These are phyloP conservation scores for Pachypanchax playfairii DNA, from an alignment of 2,113 vertebrate species.

Conservation along the genomic window DNA sequence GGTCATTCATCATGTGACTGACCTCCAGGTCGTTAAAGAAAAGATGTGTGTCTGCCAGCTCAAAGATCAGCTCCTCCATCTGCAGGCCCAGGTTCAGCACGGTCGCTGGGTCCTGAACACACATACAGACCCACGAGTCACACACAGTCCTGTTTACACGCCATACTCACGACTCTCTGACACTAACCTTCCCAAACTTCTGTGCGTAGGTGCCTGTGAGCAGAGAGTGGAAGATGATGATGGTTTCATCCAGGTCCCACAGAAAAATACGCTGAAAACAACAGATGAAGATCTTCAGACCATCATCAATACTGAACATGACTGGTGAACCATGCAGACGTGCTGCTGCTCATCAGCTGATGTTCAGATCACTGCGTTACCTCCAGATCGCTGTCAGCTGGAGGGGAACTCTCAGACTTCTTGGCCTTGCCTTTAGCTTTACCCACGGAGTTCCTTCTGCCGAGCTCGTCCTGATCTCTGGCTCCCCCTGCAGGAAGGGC, in stretches of 20 bases:
- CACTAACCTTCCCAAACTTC: slow-evolving; percentile 95
- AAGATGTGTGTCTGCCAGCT: slow-evolving; percentile 96
- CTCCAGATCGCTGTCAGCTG: slow-evolving; percentile 91
- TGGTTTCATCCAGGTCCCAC: slow-evolving; percentile 99
- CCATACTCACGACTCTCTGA: too few relatives aligned
- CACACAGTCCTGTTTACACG: too few relatives aligned
- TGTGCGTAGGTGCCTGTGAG: slow-evolving; percentile 97
- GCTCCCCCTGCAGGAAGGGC: slow-evolving; percentile 72
- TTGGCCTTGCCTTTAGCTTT: slow-evolving; percentile 93
- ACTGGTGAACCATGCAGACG: too few relatives aligned
- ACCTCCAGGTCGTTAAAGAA: slow-evolving; percentile 99
- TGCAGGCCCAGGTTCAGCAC: slow-evolving; percentile 94
- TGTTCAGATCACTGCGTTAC: too few relatives aligned
- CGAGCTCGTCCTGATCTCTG: slow-evolving; percentile 88
- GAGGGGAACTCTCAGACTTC: slow-evolving; percentile 85
- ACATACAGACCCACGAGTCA: background rate
- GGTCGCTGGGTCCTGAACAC: slow-evolving; percentile 86
- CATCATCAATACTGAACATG: too few relatives aligned
- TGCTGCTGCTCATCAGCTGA: too few relatives aligned
- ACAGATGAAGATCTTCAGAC: background rate
- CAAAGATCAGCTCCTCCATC: slow-evolving; percentile 99
- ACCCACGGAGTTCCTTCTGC: slow-evolving; percentile 86
- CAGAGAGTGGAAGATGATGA: slow-evolving; percentile 98
- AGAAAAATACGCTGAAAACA: slow-evolving; percentile 88
- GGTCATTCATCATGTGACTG: too few relatives aligned